Base-by-base conservation (phyloP, 2,113 vertebrate genomes). In the Taxidea taxus region DNA sequence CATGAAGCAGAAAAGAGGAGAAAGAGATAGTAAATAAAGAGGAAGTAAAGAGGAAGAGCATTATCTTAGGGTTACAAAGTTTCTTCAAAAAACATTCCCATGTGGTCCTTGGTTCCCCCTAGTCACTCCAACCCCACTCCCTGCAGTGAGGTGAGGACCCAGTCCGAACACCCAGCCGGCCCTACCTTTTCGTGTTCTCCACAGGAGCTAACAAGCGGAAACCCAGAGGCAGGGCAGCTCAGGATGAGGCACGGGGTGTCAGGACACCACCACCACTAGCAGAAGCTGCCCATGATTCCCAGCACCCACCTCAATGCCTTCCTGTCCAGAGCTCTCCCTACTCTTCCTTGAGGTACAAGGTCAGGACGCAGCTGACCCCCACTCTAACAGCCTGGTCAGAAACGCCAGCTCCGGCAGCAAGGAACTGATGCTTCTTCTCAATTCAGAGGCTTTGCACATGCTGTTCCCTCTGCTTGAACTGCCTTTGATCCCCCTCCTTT, bases 1-100 rank as follows among this genome's bases (percentile, higher is more conserved):
- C 95, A 77, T 2, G 90, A 98, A 98, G 96, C 97, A 97, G 97
- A 94, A 92, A 47, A 98, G 96, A 97, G 95, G 89, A 98, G 94
- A 98, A 75, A 98, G 95, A 97, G 86, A 97, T 0, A 90, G 95
- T 95, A 37, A 68, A 20, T 68, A 68, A 68, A 68, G 66, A 37
- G 74, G 16, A 77, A 97, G 94, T 94, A 60, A 94, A 86, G 84
- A 93, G 21, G 44, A 94, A 95, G 91, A 94, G 89, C 84, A 94
- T 93, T 91, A 83, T 68, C 86, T 95, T 75, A 93, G 82, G 72
- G 37, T 92, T 95, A 95, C 42, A 93, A 54, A 80, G 51, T 74
- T 80, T 66, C 86, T 84, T 90, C 66, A 64, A 56, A 97, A 88
- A 87, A 44, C 83, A 92, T 84, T 70, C 42, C 72, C 81, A 72